phyloP scores from a whole-genome alignment of 2,113 vertebrate species.

The Nesospiza acunhae region DNA sequence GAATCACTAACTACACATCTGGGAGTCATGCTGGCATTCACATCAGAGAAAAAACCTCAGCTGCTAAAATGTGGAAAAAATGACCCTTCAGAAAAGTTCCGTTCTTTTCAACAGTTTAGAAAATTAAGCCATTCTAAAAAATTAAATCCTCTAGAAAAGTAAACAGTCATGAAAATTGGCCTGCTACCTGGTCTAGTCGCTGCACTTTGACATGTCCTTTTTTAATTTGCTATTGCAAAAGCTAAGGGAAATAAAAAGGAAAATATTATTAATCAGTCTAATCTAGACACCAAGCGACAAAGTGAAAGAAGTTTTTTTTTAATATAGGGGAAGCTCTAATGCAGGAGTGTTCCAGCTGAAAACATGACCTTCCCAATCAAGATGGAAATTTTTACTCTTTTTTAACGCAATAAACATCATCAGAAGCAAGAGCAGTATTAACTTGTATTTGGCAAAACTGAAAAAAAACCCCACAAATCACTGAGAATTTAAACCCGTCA shows the following conservation, averaged over 20 bases:
- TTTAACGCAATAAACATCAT: not conserved
- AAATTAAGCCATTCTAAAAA: not conserved
- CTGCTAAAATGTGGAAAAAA: not conserved
- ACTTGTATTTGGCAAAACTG: not conserved
- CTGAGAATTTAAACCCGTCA: rapidly evolving
- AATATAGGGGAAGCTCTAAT: not conserved
- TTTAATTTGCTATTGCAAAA: not conserved
- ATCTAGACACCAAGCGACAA: not conserved
- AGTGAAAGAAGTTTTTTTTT: not conserved
- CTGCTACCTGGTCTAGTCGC: not conserved
- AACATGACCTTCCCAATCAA: not conserved
- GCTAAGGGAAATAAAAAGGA: not conserved
- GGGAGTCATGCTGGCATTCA: not conserved
- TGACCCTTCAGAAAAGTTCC: not conserved
- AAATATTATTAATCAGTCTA: not conserved
- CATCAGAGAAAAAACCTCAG: not conserved
- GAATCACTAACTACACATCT: not conserved
- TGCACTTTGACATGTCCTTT: not conserved
- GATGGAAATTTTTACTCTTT: not conserved
- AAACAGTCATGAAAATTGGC: not conserved
- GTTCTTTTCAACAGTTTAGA: not conserved
- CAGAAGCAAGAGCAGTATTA: rapidly evolving
- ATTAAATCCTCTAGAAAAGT: not conserved
- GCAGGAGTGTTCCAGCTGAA: not conserved
- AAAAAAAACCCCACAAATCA: not conserved